Base-by-base conservation (phyloP, 1,140 invertebrate genomes). In the Oedothorax gibbosus region DNA sequence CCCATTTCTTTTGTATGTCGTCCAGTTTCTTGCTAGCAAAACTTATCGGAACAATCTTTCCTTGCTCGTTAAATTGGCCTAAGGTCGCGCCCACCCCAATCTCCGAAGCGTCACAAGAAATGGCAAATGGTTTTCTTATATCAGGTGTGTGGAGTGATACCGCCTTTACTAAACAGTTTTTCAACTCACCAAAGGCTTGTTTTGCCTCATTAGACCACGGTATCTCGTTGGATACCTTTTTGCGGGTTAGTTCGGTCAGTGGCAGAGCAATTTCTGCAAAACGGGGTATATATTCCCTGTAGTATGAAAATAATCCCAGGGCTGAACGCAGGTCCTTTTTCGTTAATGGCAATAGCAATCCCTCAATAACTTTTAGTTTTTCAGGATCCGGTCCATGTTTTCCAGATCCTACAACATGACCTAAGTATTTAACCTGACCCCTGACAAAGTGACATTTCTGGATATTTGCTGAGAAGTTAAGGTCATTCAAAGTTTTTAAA, bases 381-480 rank as follows among this genome's bases (percentile, higher is more conserved):
- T 87, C 87, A n/a, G 88, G 87, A 54, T 89, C 87, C 86, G 89
- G 89, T 35, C 88, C 87, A 0, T 91, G 75, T 15, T 89, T 88
- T 50, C 90, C 87, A 20, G 87, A 65, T 10, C 86, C 86, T 35
- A 89, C 82, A 3, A 88, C 80, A 69, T 90, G 88, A n/a, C 90
- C 91, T 2, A 91, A 87, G 86, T 89, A 90, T 14, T 86, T 56
- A 2, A 88, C 64, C 80, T 88, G 79, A 10, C 60, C 12, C 21
- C 77, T 64, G 15, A 62, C 86, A 87, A 90, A 88, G 12, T 86
- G 18, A 87, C 90, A 89, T 87, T 91, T 91, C 56, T 88, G 82
- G 14, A 85, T 86, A 35, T 77, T 77, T 14, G 49, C 53, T 10
- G 53, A 49, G 3, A 90, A 35, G 21, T 87, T 86, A 21, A 81